Base-by-base conservation (phyloP, 2,113 vertebrate genomes). In the Triplophysa rosa region DNA sequence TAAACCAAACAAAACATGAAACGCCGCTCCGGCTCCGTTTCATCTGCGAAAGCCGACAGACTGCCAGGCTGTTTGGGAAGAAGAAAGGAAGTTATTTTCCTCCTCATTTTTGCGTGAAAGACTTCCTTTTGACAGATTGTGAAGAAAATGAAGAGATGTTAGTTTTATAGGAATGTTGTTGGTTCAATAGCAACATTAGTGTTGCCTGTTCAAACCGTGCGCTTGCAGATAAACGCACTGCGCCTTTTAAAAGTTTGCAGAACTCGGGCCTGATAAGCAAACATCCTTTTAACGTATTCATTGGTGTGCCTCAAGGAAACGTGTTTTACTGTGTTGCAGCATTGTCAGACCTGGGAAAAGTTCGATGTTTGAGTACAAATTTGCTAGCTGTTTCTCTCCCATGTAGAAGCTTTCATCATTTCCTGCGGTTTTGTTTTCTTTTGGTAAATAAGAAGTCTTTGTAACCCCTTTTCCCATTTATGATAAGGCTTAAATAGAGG, bases 171-270 rank as follows among this genome's bases (percentile, higher is more conserved):
- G 69, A 64, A 40, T 80, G 68, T 88, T 85, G 58, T 82, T 87
- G 83, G 85, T 87, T 91, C 90, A 90, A 91, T 92, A 89, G 90
- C 90, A 92, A 90, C 84, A 90, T 91, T 91, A 90, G 91, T 85
- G 86, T 84, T 66, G 83, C 75, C 88, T 90, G 89, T 85, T 87
- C 80, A 82, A 84, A 88, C 17, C 67, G 42, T 33, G 17, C n/a
- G 14, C 65, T 74, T 67, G 62, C 63, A 59, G 79, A 81, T 76
- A 81, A 65, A 68, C 52, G 56, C 19, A 61, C 82, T 79, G 72
- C 83, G 84, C 82, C 84, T 82, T 82, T 86, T 66, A 56, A 86
- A 87, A 80, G 85, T 86, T 89, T 89, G 78, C 78, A 81, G 87
- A 90, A 85, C 82, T 88, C 79, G 83, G 64, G 85, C 80, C 85